These are phyloP conservation scores for Parasteatoda lunata DNA, from an alignment of 2,888 invertebrate species.

Conservation along the genomic window DNA sequence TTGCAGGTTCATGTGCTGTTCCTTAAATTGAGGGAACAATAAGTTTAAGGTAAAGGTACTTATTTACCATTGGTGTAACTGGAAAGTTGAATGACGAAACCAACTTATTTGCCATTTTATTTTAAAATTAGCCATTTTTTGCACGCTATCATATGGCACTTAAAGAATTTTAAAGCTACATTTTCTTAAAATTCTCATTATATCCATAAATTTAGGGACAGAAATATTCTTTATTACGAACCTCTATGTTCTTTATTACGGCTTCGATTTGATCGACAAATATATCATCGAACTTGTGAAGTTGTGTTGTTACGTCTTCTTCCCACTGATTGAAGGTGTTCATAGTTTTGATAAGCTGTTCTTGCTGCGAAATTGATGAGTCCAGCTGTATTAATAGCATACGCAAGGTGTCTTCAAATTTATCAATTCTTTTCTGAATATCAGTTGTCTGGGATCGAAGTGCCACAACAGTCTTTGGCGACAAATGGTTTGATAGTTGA, in stretches of 20 bases:
- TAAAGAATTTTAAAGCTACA: too few relatives aligned
- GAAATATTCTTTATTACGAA: neutral
- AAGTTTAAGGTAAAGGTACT: too few relatives aligned
- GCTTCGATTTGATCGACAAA: constrained; percentile 87
- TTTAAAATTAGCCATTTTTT: too few relatives aligned
- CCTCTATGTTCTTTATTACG: constrained; percentile 81
- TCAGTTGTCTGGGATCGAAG: constrained; percentile 56
- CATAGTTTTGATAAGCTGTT: constrained; percentile 78
- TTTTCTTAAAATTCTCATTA: too few relatives aligned
- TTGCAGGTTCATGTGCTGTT: too few relatives aligned
- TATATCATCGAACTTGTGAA: constrained; percentile 83
- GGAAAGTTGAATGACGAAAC: too few relatives aligned
- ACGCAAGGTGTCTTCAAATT: constrained; percentile 50
- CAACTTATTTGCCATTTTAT: too few relatives aligned
- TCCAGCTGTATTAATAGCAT: constrained; percentile 37
- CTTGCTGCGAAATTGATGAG: constrained; percentile 85
- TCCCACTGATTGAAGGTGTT: constrained; percentile 59
- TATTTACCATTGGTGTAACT: too few relatives aligned
- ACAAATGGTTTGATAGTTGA: constrained; percentile 43
- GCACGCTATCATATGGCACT: too few relatives aligned
- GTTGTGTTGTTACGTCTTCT: constrained; percentile 42
- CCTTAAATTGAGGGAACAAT: too few relatives aligned
- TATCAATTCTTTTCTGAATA: constrained; percentile 57
- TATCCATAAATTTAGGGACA: too few relatives aligned
- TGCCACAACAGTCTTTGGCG: constrained; percentile 64